These are phyloP conservation scores for Lasius fuliginosus DNA, from an alignment of 2,888 invertebrate species.

Conservation along the genomic window DNA sequence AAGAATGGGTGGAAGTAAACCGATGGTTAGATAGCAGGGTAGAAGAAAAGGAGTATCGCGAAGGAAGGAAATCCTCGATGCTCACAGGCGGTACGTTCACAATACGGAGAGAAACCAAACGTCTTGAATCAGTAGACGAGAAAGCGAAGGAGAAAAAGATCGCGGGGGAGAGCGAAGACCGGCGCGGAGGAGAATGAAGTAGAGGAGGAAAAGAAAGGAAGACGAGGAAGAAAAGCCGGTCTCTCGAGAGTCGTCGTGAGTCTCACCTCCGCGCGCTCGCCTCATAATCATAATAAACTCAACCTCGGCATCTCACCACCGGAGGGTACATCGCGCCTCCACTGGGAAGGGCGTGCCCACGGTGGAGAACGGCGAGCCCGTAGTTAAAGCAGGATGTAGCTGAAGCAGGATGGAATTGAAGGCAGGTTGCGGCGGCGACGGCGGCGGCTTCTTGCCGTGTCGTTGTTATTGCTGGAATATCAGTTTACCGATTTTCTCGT, in stretches of 20 bases:
- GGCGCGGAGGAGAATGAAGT: background rate
- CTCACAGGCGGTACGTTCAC: constrained; percentile 37
- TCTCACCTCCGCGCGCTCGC: constrained; percentile 68
- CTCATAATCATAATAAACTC: constrained; percentile 80
- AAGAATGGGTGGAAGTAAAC: constrained; percentile 56
- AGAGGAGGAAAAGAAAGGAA: constrained; percentile 37
- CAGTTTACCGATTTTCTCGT: constrained; percentile 69
- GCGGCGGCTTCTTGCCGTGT: constrained; percentile 59
- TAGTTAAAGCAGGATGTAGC: constrained; percentile 46
- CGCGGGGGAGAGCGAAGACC: background rate
- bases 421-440: constrained; percentile 53
- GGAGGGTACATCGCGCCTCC: constrained; percentile 66
- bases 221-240: constrained; percentile 58
- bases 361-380: constrained; percentile 46
- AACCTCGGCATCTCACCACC: constrained; percentile 69
- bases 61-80: constrained; percentile 35
- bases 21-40: constrained; percentile 18
- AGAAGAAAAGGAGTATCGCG: constrained; percentile 43
- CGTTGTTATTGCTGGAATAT: constrained; percentile 62
- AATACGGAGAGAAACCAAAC: constrained; percentile 45
- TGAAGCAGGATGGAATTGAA: constrained; percentile 62
- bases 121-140: constrained; percentile 49
- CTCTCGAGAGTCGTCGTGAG: constrained; percentile 70
- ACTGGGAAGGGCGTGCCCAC: constrained; percentile 66
- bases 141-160: constrained; percentile 35